A percentile compares a stretch with the other conserved stretches of the same genome.
phyloP scores from a whole-genome alignment of 2,888 invertebrate genomes.

The Mamestra brassicae region DNA sequence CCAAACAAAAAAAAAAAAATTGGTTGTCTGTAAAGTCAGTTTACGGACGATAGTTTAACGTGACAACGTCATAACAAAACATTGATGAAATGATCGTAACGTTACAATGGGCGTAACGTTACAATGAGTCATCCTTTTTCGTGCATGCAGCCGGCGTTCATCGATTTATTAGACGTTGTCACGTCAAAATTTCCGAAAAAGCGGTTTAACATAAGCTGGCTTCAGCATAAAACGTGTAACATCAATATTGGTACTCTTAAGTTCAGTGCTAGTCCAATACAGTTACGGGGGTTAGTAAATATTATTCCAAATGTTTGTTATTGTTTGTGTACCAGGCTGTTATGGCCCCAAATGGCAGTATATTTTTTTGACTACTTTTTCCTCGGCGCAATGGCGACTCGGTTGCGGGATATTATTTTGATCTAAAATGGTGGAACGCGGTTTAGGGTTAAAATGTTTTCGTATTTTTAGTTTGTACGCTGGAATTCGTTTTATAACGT shows the following conservation, averaged over 20 bases:
- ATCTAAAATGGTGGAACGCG: background rate
- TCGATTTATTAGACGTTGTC: no score
- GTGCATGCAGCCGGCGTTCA: no score
- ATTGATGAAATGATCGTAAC: no score
- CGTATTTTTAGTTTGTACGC: no score
- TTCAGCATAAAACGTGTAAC: background rate
- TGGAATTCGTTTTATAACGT: background rate
- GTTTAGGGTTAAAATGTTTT: background rate
- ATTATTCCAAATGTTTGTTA: slow-evolving; percentile 17
- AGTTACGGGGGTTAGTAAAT: slow-evolving; percentile 3
- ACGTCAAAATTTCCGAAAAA: no score
- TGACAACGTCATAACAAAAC: no score
- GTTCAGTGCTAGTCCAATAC: background rate
- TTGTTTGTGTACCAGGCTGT: slow-evolving; percentile 13
- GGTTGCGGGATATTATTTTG: slow-evolving; percentile 1
- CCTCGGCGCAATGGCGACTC: background rate
- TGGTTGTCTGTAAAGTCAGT: no score
- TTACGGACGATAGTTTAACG: no score
- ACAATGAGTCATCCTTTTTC: no score
- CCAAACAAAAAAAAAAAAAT: no score
- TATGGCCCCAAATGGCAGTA: slow-evolving; percentile 16
- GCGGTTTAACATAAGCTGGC: no score
- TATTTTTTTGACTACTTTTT: slow-evolving; percentile 29
- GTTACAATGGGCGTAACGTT: no score
- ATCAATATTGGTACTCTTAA: background rate